Percentiles rank a stretch among this genome's conserved stretches.
Conservation (phyloP, 37 sponge, comb jelly and placozoan species). For the Crambe crambe region DNA sequence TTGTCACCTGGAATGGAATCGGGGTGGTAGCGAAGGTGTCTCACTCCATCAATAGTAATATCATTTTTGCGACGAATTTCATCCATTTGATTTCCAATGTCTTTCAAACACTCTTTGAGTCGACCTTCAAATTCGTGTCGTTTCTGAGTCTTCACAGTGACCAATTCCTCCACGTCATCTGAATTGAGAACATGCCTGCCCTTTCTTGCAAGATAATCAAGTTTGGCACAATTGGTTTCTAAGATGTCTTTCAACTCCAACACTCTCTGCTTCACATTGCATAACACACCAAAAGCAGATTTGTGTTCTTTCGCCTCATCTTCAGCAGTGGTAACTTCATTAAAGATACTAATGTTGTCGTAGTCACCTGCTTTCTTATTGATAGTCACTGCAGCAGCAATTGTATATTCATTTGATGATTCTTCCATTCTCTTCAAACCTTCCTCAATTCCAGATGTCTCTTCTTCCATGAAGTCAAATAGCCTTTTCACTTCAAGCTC, state of each 20-base stretch:
- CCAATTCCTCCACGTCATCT: background rate
- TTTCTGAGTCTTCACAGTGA: background rate
- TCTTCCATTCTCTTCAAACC: too few relatives aligned
- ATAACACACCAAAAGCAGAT: slow-evolving; percentile 7
- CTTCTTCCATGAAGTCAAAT: too few relatives aligned
- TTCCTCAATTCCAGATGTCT: too few relatives aligned
- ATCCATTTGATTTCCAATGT: background rate
- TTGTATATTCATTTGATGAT: too few relatives aligned
- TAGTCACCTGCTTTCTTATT: background rate
- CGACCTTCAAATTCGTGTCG: background rate
- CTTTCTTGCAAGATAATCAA: background rate
- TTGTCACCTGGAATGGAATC: background rate
- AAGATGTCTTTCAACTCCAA: background rate
- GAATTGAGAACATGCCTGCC: too few relatives aligned
- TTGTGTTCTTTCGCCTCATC: background rate
- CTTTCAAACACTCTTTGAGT: background rate
- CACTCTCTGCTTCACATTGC: background rate
- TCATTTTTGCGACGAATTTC: background rate
- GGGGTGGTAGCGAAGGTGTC: too few relatives aligned
- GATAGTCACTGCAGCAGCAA: background rate
- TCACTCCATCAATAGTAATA: background rate
- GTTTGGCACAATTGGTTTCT: background rate
- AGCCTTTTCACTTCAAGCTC: too few relatives aligned
- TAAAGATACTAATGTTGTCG: background rate
- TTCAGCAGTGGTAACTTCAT: background rate